A percentile compares a stretch with the other conserved stretches of the same genome.
Conservation (phyloP, 2,113 vertebrate genomes). For the Elephantulus edwardii region DNA sequence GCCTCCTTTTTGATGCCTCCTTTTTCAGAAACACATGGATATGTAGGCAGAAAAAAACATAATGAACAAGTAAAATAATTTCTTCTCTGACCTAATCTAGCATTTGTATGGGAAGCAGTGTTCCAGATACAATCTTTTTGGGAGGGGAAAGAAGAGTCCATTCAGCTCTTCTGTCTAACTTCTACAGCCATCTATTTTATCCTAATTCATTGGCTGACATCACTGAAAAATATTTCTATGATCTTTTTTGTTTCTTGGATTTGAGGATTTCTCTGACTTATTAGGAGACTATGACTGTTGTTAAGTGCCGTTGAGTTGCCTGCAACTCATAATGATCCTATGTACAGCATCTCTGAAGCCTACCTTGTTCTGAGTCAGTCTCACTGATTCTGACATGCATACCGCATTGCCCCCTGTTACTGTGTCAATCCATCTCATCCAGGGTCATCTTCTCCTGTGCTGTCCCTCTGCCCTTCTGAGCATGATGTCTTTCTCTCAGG, state of each 20-base stretch:
- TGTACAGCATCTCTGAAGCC: no score
- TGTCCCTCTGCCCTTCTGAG: no score
- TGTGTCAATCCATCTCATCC: no score
- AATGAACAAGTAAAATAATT: conserved; percentile 49
- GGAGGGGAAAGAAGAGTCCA: not conserved
- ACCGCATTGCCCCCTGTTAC: no score
- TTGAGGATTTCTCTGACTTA: not conserved
- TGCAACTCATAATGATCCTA: no score
- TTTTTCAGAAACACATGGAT: conserved; percentile 62
- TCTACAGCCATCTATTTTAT: not conserved
- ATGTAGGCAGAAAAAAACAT: conserved; percentile 50
- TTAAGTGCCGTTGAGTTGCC: no score
- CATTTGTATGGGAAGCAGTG: not conserved
- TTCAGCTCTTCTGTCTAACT: not conserved
- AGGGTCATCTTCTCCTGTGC: no score
- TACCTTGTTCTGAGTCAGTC: no score
- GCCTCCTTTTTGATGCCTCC: conserved; percentile 64
- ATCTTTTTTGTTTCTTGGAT: not conserved
- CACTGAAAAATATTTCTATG: not conserved
- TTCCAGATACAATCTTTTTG: not conserved
- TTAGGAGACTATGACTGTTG: not conserved
- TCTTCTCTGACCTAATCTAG: conserved; percentile 41
- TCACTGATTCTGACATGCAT: no score
- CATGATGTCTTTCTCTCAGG: no score
- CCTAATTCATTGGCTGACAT: not conserved